Conservation (phyloP, 2,797 vertebrate genomes). For the Tenualosa ilisha region DNA sequence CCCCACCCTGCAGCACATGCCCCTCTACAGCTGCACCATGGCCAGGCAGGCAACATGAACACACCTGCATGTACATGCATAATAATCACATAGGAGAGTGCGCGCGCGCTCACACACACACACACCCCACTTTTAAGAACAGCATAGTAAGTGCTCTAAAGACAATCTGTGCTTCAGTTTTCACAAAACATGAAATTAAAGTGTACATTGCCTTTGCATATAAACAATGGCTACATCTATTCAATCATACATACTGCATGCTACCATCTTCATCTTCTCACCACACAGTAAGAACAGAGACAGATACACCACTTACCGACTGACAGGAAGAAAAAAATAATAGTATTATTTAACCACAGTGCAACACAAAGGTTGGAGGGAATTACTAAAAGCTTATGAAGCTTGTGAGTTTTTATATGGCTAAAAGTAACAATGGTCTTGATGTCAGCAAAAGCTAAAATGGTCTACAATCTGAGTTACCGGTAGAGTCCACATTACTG, state of each 20-base stretch:
- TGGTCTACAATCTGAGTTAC: too few relatives aligned
- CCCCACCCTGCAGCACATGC: conserved; percentile 40
- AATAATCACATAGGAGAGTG: neutral
- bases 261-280: too few relatives aligned
- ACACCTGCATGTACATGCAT: conserved; percentile 64
- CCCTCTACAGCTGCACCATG: conserved; percentile 71
- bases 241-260: neutral
- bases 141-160: neutral
- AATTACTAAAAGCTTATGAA: too few relatives aligned
- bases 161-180: neutral
- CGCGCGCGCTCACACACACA: conserved; percentile 41
- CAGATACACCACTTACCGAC: too few relatives aligned
- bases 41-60: conserved; percentile 47
- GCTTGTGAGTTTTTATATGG: too few relatives aligned
- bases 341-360: too few relatives aligned
- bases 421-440: too few relatives aligned
- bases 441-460: too few relatives aligned
- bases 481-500: too few relatives aligned
- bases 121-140: conserved; percentile 36
- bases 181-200: neutral
- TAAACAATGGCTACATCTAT: neutral
- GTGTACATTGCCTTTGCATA: neutral
- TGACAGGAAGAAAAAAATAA: too few relatives aligned
- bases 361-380: too few relatives aligned
- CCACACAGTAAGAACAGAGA: too few relatives aligned